Conservation (phyloP, 1,140 invertebrate genomes). For the Rhizoglyphus robini region DNA sequence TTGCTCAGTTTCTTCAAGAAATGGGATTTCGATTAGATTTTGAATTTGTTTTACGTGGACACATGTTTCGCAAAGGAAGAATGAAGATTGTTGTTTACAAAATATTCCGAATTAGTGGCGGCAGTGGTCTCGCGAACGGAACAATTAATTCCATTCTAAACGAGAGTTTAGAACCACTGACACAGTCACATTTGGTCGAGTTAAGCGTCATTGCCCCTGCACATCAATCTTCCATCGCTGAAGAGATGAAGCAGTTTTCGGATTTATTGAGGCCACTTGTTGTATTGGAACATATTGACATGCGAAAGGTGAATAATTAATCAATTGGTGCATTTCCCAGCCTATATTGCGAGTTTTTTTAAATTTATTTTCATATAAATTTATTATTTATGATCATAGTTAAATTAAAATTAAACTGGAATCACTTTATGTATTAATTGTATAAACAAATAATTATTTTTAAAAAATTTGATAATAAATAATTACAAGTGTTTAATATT, state of each 20-base stretch:
- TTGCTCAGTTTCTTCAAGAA: constrained; percentile 81
- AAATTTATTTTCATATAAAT: not conserved
- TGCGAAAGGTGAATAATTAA: constrained; percentile 1
- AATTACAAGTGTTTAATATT: too few species aligned
- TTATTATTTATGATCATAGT: not conserved
- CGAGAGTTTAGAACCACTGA: constrained; percentile 62
- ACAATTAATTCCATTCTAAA: not conserved
- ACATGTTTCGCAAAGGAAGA: constrained; percentile 86
- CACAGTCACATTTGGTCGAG: constrained; percentile 84
- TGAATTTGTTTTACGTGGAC: constrained; percentile 84
- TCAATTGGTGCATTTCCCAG: not conserved
- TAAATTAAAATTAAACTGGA: not conserved
- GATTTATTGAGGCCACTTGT: constrained; percentile 84
- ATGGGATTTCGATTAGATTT: constrained; percentile 65
- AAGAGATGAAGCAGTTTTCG: constrained; percentile 87
- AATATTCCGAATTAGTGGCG: constrained; percentile 54
- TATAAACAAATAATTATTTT: not conserved
- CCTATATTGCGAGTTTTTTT: not conserved
- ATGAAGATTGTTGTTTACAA: constrained; percentile 95
- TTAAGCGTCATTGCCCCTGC: constrained; percentile 80
- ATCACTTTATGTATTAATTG: not conserved
- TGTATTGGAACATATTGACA: constrained; percentile 77
- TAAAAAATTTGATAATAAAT: too few species aligned
- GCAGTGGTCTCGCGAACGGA: not conserved
- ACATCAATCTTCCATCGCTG: constrained; percentile 82